Conservation (phyloP, 2,797 vertebrate genomes). For the Discoglossus pictus region DNA sequence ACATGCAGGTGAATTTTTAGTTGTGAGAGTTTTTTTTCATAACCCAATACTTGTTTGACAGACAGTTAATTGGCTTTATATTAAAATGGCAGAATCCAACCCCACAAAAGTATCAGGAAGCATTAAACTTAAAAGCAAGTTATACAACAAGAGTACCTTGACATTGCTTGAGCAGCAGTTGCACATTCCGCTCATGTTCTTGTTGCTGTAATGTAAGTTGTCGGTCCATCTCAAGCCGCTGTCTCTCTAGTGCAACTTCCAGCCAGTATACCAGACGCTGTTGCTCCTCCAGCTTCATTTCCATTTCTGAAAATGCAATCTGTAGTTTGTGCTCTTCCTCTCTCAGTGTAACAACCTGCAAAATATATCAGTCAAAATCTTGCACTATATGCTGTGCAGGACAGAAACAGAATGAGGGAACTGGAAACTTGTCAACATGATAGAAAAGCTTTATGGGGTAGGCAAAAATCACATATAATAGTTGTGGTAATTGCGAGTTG, state of each 20-base stretch:
- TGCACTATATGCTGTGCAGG: no score
- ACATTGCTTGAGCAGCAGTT: slow-evolving; percentile 92
- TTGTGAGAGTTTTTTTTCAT: no score
- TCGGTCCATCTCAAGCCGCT: slow-evolving; percentile 89
- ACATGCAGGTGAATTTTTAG: no score
- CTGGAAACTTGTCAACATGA: no score
- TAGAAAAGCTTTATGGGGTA: no score
- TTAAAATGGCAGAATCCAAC: no score
- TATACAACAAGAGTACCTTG: slow-evolving; percentile 81
- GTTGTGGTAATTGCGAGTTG: no score
- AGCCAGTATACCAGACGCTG: slow-evolving; percentile 86
- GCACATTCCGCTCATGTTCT: slow-evolving; percentile 87
- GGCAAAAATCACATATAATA: no score
- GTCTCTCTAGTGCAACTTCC: slow-evolving; percentile 87
- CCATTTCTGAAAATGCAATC: slow-evolving; percentile 86
- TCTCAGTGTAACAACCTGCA: slow-evolving; percentile 90
- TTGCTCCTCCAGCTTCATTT: slow-evolving; percentile 93
- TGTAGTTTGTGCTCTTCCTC: slow-evolving; percentile 94
- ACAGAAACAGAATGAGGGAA: no score
- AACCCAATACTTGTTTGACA: no score
- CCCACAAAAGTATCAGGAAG: not conserved
- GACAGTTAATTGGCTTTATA: no score
- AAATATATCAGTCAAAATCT: no score
- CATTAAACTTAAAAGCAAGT: not conserved
- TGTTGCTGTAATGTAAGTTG: slow-evolving; percentile 94